Evolutionary conservation across 1,140 invertebrate genomes (phyloP), one percentile per base, ranked within the genome.

Genomic region (Drosophila pseudoananassae): DNA sequence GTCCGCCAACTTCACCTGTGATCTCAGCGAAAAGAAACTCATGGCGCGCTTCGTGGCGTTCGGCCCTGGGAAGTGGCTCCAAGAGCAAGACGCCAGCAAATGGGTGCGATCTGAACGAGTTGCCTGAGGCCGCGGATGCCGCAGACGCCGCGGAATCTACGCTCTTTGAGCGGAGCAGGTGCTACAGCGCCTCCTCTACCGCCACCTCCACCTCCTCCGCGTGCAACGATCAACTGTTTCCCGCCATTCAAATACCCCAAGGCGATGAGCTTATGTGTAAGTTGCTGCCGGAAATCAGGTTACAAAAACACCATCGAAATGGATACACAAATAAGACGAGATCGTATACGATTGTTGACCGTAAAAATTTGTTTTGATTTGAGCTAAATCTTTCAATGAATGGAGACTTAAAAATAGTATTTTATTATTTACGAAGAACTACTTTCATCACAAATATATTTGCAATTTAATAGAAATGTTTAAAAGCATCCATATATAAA

Each of bases 1-100:
- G 88, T 45, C 84, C 76, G 56, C 36, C 79, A 47, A 69, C 74
- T 33, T 77, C 78, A 59, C 82, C 92, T 90, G 76, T 82, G 75
- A 76, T 91, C 91, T 90, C 91, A 23, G 72, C 74, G 36, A 90
- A 90, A 61, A 55, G 78, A 78, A 88, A 77, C 69, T 90, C 78
- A 63, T 91, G 84, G 90, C 80, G 85, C 63, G 73, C 76, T 71
- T 73, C 88, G 40, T 88, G 84, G 84, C 84, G 83, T 27, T 55
- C 78, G 17, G 83, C 83, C 31, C 59, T 69, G 50, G 78, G 80
- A 12, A 63, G 60, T 15, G 63, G 75, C 10, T 46, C 54, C 50
- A 84, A 84, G 70, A 43, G 3, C 36, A 84, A 79, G 40, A 25
- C 57, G 31, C n/a, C 33, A 29, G n/a, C 45, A 52, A 23, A 53